Conservation (phyloP, 2,797 vertebrate species). For the Periophthalmus magnuspinnatus region DNA sequence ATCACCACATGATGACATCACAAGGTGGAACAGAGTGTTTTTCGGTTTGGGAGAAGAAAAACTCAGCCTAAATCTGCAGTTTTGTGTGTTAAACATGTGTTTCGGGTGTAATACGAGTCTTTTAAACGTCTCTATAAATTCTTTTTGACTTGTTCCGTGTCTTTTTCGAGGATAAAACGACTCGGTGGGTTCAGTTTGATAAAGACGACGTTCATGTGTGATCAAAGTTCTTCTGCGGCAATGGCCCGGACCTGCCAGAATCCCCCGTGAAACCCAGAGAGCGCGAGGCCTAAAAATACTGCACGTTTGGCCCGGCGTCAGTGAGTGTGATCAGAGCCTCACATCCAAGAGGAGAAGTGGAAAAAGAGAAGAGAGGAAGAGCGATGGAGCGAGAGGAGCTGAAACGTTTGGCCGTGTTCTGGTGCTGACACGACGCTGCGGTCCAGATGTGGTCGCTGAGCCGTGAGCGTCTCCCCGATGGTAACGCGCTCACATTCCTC, state of each 20-base stretch:
- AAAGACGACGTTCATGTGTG: not conserved
- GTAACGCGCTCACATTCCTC: constrained; percentile 6
- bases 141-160: not conserved
- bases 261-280: not conserved
- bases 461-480: not conserved
- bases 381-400: not conserved
- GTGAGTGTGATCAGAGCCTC: constrained; percentile 1
- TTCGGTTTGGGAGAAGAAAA: no score
- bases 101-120: no score
- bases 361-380: no score
- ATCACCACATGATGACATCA: no score
- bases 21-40: no score
- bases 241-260: not conserved
- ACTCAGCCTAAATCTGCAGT: no score
- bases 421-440: not conserved
- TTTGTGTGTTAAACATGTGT: no score
- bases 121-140: no score
- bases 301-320: not conserved
- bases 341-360: constrained; percentile 1
- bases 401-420: not conserved
- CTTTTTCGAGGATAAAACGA: not conserved
- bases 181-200: not conserved
- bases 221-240: constrained; percentile 5
- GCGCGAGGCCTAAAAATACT: constrained; percentile 3
- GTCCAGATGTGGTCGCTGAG: constrained; percentile 4